Percentiles rank a stretch among this genome's conserved stretches.
These are phyloP conservation scores for Pinna nobilis DNA, from an alignment of 1,140 invertebrate genomes.

Conservation along the genomic window DNA sequence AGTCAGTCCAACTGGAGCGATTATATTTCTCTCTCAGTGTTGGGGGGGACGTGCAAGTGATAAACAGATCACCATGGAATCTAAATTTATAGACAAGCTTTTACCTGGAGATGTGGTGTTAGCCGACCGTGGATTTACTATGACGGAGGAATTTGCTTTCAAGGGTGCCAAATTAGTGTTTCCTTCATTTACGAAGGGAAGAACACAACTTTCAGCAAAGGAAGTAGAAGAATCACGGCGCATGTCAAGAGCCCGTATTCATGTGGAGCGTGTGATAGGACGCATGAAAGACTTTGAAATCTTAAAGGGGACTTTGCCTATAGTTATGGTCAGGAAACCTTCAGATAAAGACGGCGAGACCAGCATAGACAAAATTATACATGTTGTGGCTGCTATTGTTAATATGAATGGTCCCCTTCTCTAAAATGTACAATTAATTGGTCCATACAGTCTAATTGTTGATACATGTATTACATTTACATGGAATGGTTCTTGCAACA, in stretches of 20 bases:
- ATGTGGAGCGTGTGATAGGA: conserved; percentile 21
- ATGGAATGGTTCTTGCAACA: no score
- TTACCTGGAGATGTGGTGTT: conserved; percentile 40
- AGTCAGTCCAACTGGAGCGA: conserved; percentile 28
- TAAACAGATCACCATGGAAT: conserved; percentile 38
- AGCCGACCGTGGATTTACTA: conserved; percentile 41
- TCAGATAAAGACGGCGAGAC: no score
- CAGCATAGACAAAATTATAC: background rate
- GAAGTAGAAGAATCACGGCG: background rate
- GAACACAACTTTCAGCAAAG: conserved; percentile 1
- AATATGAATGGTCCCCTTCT: background rate
- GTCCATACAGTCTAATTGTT: no score
- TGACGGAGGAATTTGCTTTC: conserved; percentile 13
- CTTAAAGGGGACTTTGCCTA: no score
- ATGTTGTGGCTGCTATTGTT: background rate
- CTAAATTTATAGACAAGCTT: conserved; percentile 18
- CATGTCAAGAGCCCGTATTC: conserved; percentile 7
- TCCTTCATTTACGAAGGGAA: conserved; percentile 34
- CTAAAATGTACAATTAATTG: no score
- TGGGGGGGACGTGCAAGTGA: conserved; percentile 43
- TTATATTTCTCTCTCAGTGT: conserved; percentile 35
- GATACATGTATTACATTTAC: no score
- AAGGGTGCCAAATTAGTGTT: conserved; percentile 17
- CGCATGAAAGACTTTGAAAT: background rate
- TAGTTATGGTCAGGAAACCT: no score